Percentiles rank a stretch among this genome's conserved stretches.
These are phyloP conservation scores for Sitta europaea DNA, from an alignment of 2,113 vertebrate species.

Conservation along the genomic window DNA sequence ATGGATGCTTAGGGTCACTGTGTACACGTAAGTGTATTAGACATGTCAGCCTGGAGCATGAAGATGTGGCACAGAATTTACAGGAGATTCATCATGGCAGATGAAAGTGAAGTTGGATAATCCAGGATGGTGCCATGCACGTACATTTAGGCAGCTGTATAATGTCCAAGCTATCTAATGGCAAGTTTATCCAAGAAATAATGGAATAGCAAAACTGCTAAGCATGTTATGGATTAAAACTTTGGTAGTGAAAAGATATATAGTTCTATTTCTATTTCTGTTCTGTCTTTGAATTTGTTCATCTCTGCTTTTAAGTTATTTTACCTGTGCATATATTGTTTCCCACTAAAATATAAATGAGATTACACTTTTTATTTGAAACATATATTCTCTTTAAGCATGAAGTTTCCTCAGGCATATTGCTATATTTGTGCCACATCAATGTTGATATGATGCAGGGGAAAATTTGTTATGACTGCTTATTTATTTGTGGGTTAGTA, in stretches of 20 bases:
- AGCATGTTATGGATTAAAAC: conserved; percentile 28
- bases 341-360: conserved; percentile 26
- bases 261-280: conserved; percentile 37
- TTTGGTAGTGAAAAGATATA: not conserved
- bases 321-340: not conserved
- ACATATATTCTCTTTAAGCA: conserved; percentile 52
- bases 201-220: not conserved
- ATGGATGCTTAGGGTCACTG: not conserved
- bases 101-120: not conserved
- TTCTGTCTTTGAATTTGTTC: conserved; percentile 37
- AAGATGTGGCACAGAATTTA: not conserved
- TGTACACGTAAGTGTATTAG: not conserved
- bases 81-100: not conserved
- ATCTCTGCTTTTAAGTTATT: conserved; percentile 52
- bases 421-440: conserved; percentile 59
- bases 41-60: fast-evolving
- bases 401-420: conserved; percentile 28
- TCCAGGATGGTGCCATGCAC: not conserved
- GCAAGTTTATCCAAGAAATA: conserved; percentile 17
- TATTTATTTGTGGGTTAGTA: conserved; percentile 44
- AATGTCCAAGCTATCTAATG: not conserved
- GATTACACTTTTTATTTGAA: conserved; percentile 32
- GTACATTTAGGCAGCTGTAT: not conserved
- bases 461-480: conserved; percentile 23
- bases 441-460: conserved; percentile 30